A percentile compares a stretch with the other conserved stretches of the same genome.
phyloP scores from a whole-genome alignment of 1,140 invertebrate genomes.

The Bombus superbus region DNA sequence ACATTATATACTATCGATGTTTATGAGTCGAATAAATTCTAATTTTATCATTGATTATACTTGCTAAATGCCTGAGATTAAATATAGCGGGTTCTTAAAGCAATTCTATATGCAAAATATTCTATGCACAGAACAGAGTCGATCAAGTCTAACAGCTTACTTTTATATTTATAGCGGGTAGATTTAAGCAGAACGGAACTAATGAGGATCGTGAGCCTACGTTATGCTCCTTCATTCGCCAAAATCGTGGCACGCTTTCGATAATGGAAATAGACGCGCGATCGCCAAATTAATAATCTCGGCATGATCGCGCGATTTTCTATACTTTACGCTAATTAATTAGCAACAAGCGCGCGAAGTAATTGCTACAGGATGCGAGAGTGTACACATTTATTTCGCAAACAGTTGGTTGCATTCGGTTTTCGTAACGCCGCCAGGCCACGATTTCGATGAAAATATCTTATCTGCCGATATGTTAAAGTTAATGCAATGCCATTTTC shows the following conservation, averaged over 20 bases:
- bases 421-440: background rate
- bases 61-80: background rate
- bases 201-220: slow-evolving; percentile 18
- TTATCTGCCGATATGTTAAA: slow-evolving; percentile 31
- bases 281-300: background rate
- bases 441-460: slow-evolving; percentile 19
- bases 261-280: background rate
- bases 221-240: slow-evolving; percentile 14
- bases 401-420: background rate
- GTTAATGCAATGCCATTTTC: background rate
- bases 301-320: background rate
- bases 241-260: background rate
- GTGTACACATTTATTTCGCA: slow-evolving; percentile 5
- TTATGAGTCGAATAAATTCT: background rate
- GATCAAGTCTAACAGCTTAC: background rate
- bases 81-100: background rate
- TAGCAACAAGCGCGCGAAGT: background rate
- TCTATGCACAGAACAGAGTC: background rate
- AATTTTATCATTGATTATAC: background rate
- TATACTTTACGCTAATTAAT: slow-evolving; percentile 19
- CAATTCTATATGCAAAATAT: background rate
- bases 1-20: background rate
- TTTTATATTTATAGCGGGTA: background rate
- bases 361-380: background rate
- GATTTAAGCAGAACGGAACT: slow-evolving; percentile 50